Evolutionary conservation across 2,888 invertebrate species (phyloP).

Genomic region (Coenonympha glycerion): DNA sequence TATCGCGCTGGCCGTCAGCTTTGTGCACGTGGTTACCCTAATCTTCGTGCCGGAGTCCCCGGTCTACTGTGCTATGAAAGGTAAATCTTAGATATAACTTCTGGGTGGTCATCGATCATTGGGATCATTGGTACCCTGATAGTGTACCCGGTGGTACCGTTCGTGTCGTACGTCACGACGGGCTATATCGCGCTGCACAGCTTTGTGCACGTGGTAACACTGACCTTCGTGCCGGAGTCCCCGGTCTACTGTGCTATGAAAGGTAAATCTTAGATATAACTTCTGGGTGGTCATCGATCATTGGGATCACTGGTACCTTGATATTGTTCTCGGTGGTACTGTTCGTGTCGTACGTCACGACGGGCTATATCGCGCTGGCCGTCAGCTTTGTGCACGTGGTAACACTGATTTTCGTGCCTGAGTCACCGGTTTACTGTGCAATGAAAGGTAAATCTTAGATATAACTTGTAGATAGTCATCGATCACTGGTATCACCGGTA

Average conservation of each 20-base stretch:
- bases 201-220: too few species aligned
- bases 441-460: too few species aligned
- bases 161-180: constrained; percentile 36
- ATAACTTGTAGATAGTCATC: too few species aligned
- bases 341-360: constrained; percentile 38
- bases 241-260: constrained; percentile 37
- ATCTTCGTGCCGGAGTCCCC: constrained; percentile 44
- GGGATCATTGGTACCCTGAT: constrained; percentile 38
- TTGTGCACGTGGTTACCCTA: constrained; percentile 32
- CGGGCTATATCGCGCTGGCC: constrained; percentile 38
- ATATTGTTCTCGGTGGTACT: constrained; percentile 40
- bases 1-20: constrained; percentile 35
- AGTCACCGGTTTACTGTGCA: constrained; percentile 41
- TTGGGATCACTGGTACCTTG: constrained; percentile 38
- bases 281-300: too few species aligned
- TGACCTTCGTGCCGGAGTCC: constrained; percentile 38
- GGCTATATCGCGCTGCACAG: constrained; percentile 39
- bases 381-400: constrained; percentile 34
- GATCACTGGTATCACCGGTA: constrained; percentile 39
- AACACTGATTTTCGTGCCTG: constrained; percentile 37
- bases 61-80: constrained; percentile 41
- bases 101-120: too few species aligned
- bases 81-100: too few species aligned
- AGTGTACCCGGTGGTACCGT: constrained; percentile 40
- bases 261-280: too few species aligned